phyloP scores from a whole-genome alignment of 2,888 invertebrate genomes.

The Platycnemis pennipes region DNA sequence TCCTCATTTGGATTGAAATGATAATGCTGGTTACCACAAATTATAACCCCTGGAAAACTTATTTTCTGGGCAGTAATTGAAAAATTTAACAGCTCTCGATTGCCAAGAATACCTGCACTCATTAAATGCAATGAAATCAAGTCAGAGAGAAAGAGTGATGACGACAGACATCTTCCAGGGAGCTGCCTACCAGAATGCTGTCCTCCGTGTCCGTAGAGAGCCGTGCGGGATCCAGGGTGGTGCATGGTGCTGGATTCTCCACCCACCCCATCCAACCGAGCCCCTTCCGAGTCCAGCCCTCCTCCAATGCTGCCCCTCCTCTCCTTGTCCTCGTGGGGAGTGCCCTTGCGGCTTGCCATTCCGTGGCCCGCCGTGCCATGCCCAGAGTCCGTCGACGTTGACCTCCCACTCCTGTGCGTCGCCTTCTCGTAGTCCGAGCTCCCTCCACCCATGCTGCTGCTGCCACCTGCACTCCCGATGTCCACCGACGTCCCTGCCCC shows the following conservation, averaged over 20 bases:
- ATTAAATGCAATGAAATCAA: too few species aligned
- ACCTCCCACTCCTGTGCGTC: slow-evolving; percentile 77
- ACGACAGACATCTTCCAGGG: too few species aligned
- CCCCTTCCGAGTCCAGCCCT: neutral
- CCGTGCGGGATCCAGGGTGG: neutral
- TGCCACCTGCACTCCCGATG: slow-evolving; percentile 74
- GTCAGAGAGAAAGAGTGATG: neutral
- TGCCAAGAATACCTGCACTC: too few species aligned
- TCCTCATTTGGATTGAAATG: too few species aligned
- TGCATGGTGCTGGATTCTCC: neutral
- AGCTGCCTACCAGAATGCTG: slow-evolving; percentile 12
- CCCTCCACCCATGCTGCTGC: slow-evolving; percentile 80
- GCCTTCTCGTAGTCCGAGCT: slow-evolving; percentile 88
- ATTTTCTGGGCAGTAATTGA: too few species aligned
- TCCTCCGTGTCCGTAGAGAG: neutral
- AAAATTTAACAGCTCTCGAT: too few species aligned
- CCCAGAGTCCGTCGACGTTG: slow-evolving; percentile 76
- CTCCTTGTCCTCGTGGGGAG: slow-evolving; percentile 20
- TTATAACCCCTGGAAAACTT: too few species aligned
- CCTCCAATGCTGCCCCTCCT: slow-evolving; percentile 71
- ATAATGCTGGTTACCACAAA: too few species aligned
- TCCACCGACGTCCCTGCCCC: slow-evolving; percentile 69
- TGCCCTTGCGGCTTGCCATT: slow-evolving; percentile 1
- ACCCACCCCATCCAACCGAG: neutral
- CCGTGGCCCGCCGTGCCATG: slow-evolving; percentile 68